Evolutionary conservation across 2,888 invertebrate genomes (phyloP).

Genomic region (Orchesellides sinensis): DNA sequence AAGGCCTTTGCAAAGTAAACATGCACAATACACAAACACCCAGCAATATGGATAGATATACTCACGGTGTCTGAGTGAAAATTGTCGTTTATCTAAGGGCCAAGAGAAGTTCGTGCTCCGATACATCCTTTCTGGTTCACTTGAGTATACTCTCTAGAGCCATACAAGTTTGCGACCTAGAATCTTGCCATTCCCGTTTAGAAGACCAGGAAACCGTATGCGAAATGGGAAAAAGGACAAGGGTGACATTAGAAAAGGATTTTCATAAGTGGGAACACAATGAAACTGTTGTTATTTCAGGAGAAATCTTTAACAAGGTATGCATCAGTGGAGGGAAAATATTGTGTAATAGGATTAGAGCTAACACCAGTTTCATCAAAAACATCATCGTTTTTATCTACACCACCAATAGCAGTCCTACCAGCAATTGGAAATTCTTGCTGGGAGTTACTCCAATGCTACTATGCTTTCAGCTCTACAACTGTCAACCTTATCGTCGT

Average conservation of each 20-base stretch:
- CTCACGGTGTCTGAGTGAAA: slow-evolving; percentile 4
- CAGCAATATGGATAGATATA: no score
- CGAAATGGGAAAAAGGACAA: slow-evolving; percentile 35
- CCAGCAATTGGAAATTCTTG: slow-evolving; percentile 8
- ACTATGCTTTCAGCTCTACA: neutral
- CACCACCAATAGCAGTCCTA: neutral
- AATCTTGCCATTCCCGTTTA: no score
- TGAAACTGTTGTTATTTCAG: slow-evolving; percentile 48
- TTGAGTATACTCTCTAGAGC: no score
- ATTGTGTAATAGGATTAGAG: slow-evolving; percentile 18
- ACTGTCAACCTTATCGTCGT: neutral
- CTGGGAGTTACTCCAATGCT: neutral
- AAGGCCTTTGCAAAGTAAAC: slow-evolving; percentile 17
- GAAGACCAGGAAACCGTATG: no score
- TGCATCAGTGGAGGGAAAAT: slow-evolving; percentile 6
- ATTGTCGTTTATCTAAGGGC: neutral
- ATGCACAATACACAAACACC: no score
- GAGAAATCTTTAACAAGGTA: slow-evolving; percentile 24
- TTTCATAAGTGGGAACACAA: slow-evolving; percentile 50
- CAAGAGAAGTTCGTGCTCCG: no score
- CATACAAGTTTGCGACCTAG: no score
- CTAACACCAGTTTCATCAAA: neutral
- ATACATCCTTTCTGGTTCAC: no score
- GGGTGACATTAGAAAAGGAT: slow-evolving; percentile 32
- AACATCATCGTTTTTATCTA: neutral